A percentile compares a stretch with the other conserved stretches of the same genome.
Conservation (phyloP, 2,888 invertebrate species). For the Hermaeophaga mercurialis region DNA sequence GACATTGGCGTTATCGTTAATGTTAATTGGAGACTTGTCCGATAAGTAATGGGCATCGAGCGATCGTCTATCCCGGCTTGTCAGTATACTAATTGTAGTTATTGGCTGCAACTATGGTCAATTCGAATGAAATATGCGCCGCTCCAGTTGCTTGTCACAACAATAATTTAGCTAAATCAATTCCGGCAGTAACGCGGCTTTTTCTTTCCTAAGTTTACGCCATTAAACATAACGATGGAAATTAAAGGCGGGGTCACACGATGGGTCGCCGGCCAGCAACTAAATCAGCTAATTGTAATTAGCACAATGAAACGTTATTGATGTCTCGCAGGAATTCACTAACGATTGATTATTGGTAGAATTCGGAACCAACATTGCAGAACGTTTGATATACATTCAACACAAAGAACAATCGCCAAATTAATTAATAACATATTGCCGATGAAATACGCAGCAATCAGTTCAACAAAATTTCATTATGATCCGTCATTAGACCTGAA, state of each 20-base stretch:
- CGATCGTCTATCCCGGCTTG: conserved; percentile 55
- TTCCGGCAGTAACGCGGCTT: conserved; percentile 43
- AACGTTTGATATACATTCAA: conserved; percentile 46
- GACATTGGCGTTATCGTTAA: conserved; percentile 46
- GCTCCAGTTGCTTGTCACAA: conserved; percentile 53
- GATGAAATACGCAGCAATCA: conserved; percentile 41
- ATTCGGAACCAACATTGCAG: conserved; percentile 49
- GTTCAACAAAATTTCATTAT: conserved; percentile 39
- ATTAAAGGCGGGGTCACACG: conserved; percentile 55
- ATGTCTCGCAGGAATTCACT: conserved; percentile 55
- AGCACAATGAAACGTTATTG: conserved; percentile 55
- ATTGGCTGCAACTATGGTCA: conserved; percentile 58
- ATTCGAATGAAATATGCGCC: conserved; percentile 56
- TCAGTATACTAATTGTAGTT: conserved; percentile 57
- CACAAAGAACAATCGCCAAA: conserved; percentile 49
- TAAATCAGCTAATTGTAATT: conserved; percentile 57
- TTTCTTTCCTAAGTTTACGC: conserved; percentile 54
- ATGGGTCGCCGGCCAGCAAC: conserved; percentile 51
- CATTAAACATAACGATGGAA: conserved; percentile 56
- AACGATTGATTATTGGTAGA: conserved; percentile 49
- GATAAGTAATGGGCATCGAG: conserved; percentile 53
- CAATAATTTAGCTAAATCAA: conserved; percentile 58
- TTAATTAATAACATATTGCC: conserved; percentile 49
- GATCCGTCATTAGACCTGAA: conserved; percentile 35
- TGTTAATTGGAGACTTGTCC: conserved; percentile 51